Evolutionary conservation across 2,113 vertebrate genomes (phyloP).

Genomic region (Oryzias melastigma): DNA sequence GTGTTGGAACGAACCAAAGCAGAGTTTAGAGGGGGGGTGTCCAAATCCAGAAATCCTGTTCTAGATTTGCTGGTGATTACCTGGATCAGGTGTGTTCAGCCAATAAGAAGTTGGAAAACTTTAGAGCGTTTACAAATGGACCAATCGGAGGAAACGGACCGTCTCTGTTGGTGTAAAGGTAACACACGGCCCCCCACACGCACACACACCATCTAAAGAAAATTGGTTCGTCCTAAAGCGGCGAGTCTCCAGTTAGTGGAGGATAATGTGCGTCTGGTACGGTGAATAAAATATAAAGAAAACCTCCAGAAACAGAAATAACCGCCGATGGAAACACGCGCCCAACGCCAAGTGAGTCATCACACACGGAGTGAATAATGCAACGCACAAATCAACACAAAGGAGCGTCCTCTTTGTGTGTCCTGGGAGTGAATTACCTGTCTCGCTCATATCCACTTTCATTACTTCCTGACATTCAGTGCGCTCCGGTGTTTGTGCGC

Average conservation of each 20-base stretch:
- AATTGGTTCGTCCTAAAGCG: too few relatives aligned
- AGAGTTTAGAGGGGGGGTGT: too few relatives aligned
- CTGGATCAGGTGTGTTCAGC: too few relatives aligned
- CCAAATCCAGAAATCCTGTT: too few relatives aligned
- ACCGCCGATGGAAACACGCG: neutral
- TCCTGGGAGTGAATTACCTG: slow-evolving; percentile 54
- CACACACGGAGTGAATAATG: slow-evolving; percentile 32
- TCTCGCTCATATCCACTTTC: slow-evolving; percentile 69
- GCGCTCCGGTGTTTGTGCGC: slow-evolving; percentile 6
- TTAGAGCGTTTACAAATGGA: too few relatives aligned
- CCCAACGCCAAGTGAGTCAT: slow-evolving; percentile 31
- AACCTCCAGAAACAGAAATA: slow-evolving; percentile 25
- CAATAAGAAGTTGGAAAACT: too few relatives aligned
- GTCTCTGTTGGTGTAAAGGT: too few relatives aligned
- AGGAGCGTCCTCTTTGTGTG: slow-evolving; percentile 20
- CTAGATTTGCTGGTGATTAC: too few relatives aligned
- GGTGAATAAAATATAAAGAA: neutral
- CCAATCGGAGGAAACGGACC: too few relatives aligned
- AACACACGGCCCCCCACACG: too few relatives aligned
- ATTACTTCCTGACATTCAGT: slow-evolving; percentile 77
- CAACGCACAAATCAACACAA: slow-evolving; percentile 39
- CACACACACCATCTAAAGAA: too few relatives aligned
- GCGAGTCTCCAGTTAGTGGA: neutral
- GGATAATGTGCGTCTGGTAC: slow-evolving; percentile 15
- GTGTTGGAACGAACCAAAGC: too few relatives aligned